Percentiles rank a stretch among this genome's conserved stretches.
Evolutionary conservation across 2,113 vertebrate genomes (phyloP).

Genomic region (Cairina moschata): DNA sequence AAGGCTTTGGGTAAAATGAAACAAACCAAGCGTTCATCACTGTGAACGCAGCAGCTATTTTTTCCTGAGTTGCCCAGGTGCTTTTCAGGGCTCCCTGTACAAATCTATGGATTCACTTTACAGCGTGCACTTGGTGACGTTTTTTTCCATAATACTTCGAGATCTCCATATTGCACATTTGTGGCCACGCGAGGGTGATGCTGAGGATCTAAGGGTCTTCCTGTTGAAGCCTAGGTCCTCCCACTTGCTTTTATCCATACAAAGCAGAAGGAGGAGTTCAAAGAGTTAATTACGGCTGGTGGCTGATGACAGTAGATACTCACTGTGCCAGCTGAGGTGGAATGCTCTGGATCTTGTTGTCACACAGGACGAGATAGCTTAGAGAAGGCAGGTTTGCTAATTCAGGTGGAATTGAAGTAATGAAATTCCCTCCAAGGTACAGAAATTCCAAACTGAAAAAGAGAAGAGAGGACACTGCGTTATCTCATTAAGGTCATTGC

Average conservation of each 20-base stretch:
- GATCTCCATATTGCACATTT: not conserved
- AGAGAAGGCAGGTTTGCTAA: conserved; percentile 91
- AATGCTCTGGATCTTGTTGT: conserved; percentile 97
- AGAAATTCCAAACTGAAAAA: conserved; percentile 91
- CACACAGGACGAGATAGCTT: conserved; percentile 93
- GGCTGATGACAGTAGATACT: conserved; percentile 61
- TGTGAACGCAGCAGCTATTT: not conserved
- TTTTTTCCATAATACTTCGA: not conserved
- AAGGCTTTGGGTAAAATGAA: not conserved
- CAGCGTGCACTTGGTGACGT: rapidly evolving
- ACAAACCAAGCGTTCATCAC: not conserved
- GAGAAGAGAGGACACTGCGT: not conserved
- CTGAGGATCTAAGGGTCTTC: not conserved
- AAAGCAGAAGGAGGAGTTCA: not conserved
- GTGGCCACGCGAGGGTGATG: no score
- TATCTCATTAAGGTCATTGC: not conserved
- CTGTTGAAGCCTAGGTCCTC: not conserved
- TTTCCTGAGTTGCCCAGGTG: not conserved
- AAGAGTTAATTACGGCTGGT: not conserved
- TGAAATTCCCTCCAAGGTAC: conserved; percentile 97
- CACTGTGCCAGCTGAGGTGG: conserved; percentile 96
- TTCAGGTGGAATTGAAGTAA: conserved; percentile 92
- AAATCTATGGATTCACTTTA: not conserved
- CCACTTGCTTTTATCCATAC: not conserved
- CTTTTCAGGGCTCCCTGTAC: not conserved